Base-by-base conservation (phyloP, 1,140 invertebrate genomes). In the Lasioglossum baleicum region DNA sequence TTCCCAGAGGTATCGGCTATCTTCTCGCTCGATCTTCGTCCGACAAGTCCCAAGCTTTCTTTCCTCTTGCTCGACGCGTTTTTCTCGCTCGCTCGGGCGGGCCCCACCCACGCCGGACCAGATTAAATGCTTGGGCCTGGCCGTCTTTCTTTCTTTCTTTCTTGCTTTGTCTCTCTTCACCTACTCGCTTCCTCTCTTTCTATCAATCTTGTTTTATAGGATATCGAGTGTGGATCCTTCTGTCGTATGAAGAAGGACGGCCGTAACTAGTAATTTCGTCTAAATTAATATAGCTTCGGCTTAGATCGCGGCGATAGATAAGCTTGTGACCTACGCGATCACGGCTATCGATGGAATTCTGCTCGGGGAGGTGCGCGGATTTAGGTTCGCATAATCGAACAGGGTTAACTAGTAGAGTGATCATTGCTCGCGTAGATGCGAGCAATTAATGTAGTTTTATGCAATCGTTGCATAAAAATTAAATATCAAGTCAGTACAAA, bases 1-100 rank as follows among this genome's bases (percentile, higher is more conserved):
- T 91, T 91, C 90, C 89, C 89, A 90, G 89, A 90, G 90, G 90
- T 90, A 90, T 89, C 88, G 89, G 80, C 83, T 91, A 91, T 91
- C 86, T 89, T 75, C 63, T 26, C 65, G 71, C 63, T 87, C 84
- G 77, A 86, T 86, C 85, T 83, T 81, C 48, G 56, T 78, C 86
- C 84, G 89, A 86, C 87, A 87, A 85, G 82, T 82, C 85, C 73
- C 85, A 66, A n/a, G 64, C 77, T 87, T 83, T 81, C 51, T 76
- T 58, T 22, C 71, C 80, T n/a, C 71, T 78, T 74, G 65, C 64
- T 72, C 40, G 56, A 58, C 60, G 63, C 67, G 75, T 82, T 66
- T 63, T 81, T 88, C 80, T 79, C 70, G 76, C 74, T 83, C 80
- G 81, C 79, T 83, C 80, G 71, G 72, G 80, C 81, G 60, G 67